phyloP scores from a whole-genome alignment of 2,113 vertebrate genomes.

The Vulpes lagopus region DNA sequence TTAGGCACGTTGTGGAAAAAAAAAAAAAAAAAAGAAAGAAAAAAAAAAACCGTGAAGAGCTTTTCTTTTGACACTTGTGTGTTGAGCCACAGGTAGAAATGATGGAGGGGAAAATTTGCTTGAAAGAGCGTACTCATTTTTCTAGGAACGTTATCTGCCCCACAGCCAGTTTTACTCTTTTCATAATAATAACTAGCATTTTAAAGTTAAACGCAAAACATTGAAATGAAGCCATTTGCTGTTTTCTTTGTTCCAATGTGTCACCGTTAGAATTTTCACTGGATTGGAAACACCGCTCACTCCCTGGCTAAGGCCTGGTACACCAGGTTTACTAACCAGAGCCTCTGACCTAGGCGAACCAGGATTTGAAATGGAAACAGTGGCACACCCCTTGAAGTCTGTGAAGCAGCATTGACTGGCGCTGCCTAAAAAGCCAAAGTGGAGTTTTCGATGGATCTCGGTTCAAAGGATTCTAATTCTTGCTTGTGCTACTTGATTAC shows the following conservation, averaged over 20 bases:
- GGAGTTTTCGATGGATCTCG: neutral
- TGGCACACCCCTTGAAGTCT: neutral
- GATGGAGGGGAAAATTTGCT: neutral
- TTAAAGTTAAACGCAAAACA: conserved; percentile 41
- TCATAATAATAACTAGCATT: neutral
- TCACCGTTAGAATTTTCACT: neutral
- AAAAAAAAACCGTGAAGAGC: neutral
- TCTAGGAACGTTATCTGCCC: neutral
- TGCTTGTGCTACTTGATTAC: neutral
- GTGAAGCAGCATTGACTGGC: neutral
- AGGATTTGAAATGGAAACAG: neutral
- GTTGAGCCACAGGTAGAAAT: conserved; percentile 19
- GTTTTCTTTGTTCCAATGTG: conserved; percentile 13
- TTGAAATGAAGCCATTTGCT: neutral
- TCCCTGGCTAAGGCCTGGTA: neutral
- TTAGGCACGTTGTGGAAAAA: neutral
- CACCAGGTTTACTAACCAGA: neutral
- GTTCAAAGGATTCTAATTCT: conserved; percentile 19
- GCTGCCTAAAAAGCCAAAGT: neutral
- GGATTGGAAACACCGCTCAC: neutral
- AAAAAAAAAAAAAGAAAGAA: neutral
- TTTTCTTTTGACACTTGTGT: neutral
- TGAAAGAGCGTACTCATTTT: neutral
- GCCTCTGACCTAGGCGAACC: neutral
- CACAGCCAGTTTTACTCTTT: neutral